phyloP scores from a whole-genome alignment of 2,888 invertebrate species.

The Anoplius nigerrimus region DNA sequence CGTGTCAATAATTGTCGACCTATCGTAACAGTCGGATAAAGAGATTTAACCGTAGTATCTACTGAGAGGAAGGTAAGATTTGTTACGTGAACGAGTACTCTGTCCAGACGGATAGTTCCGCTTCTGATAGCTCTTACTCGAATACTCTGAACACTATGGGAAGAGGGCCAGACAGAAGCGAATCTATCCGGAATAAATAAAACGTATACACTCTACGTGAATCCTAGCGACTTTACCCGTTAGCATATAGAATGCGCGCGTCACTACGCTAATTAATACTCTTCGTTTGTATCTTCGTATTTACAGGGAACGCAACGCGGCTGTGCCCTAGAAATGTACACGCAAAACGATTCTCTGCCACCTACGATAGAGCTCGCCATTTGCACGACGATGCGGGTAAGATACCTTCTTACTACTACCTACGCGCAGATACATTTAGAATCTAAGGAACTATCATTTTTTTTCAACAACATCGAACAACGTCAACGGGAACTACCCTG shows the following conservation, averaged over 20 bases:
- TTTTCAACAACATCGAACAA: constrained; percentile 27
- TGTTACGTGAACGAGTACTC: too few relatives aligned
- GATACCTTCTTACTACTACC: too few relatives aligned
- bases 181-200: constrained; percentile 5
- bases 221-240: neutral
- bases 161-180: neutral
- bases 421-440: constrained; percentile 23
- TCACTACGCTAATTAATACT: constrained; percentile 1
- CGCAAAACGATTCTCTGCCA: too few relatives aligned
- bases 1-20: too few relatives aligned
- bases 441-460: constrained; percentile 48
- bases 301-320: constrained; percentile 5
- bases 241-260: neutral
- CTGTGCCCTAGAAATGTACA: neutral
- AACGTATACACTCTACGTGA: neutral
- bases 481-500: constrained; percentile 3
- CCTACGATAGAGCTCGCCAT: too few relatives aligned
- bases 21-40: too few relatives aligned
- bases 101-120: too few relatives aligned
- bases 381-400: too few relatives aligned
- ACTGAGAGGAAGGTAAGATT: too few relatives aligned
- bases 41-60: too few relatives aligned
- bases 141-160: too few relatives aligned
- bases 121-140: too few relatives aligned
- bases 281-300: neutral